Evolutionary conservation across 2,797 vertebrate species (phyloP).

Genomic region (Mycteria americana): DNA sequence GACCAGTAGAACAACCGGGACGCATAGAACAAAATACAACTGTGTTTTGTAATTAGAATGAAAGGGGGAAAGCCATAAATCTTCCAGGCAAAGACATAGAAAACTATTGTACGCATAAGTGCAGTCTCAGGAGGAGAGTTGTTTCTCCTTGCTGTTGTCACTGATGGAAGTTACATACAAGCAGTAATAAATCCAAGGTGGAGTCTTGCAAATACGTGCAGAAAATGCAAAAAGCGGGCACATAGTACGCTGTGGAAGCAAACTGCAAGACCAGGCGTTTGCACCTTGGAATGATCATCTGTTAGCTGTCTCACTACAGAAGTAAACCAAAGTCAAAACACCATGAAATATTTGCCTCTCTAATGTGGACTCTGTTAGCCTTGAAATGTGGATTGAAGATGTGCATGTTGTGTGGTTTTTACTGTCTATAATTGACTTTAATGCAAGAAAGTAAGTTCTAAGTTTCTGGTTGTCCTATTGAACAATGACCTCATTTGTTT

Average conservation of each 20-base stretch:
- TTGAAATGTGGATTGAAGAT: background rate
- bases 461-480: background rate
- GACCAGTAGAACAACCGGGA: background rate
- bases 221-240: background rate
- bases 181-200: background rate
- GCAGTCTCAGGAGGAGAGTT: background rate
- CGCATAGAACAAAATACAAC: background rate
- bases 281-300: background rate
- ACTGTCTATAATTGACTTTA: background rate
- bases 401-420: background rate
- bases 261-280: background rate
- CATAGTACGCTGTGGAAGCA: background rate
- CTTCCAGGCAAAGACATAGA: background rate
- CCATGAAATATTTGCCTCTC: background rate
- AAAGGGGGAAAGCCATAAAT: background rate
- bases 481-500: background rate
- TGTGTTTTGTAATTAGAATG: background rate
- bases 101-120: background rate
- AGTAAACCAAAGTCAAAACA: background rate
- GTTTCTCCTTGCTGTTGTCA: background rate
- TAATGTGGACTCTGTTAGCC: too few relatives aligned
- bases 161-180: background rate
- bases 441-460: background rate
- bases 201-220: background rate
- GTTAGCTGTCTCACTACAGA: background rate